Evolutionary conservation across 2,888 invertebrate species (phyloP), one percentile per base, ranked within the genome.

Genomic region (Chalcis sispes): DNA sequence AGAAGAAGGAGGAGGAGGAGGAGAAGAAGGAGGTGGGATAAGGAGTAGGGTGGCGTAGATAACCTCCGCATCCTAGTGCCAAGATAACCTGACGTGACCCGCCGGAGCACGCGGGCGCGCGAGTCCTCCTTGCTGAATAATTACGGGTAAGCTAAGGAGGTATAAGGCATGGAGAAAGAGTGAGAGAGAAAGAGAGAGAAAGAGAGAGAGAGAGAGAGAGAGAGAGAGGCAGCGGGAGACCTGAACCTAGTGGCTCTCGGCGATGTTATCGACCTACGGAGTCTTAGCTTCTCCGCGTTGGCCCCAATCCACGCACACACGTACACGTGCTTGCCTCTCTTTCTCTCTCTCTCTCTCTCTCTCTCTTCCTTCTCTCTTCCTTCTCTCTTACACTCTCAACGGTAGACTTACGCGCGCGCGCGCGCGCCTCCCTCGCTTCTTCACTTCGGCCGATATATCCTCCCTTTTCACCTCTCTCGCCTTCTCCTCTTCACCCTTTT

Each of bases 211-310:
- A 10, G 59, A 40, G 59, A n/a, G n/a, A 5, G 13, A 42, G 40
- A 1, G 42, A 15, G 20, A 18, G 78, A 75, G 79, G 80, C 81
- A 84, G 83, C 85, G 83, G 83, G 84, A 83, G 84, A 85, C 85
- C 85, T 85, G 84, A 86, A 86, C 86, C 84, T 85, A 84, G 84
- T 85, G 84, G 83, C 83, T 86, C 84, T 84, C 82, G 79, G 85
- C 84, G 85, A 87, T 87, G 85, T 82, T 86, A 87, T 86, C 86
- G 86, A 85, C 86, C 85, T 86, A 82, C 83, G 81, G 85, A 85
- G 85, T 84, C 84, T 85, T 80, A 81, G 82, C 56, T 78, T 81
- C 77, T 77, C 80, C 73, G 46, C 56, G 64, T 59, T 65, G 70
- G 54, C 64, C 59, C 54, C 56, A 23, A 65, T 64, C 25, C 67